Percentiles rank a stretch among this genome's conserved stretches.
phyloP scores from a whole-genome alignment of 2,113 vertebrate species.

The Anoura caudifer region DNA sequence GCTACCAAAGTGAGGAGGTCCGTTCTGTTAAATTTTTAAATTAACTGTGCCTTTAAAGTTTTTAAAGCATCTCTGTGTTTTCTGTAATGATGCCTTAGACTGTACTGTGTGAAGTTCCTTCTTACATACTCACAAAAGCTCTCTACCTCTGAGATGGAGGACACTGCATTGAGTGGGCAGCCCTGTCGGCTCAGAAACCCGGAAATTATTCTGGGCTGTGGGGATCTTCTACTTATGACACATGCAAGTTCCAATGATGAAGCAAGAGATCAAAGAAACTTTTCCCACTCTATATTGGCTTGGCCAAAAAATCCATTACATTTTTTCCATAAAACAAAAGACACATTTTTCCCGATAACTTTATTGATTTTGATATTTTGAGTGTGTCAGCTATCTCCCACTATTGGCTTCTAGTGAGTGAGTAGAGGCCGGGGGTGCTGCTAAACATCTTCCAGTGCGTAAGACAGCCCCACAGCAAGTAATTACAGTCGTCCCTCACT shows the following conservation, averaged over 20 bases:
- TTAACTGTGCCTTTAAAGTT: neutral
- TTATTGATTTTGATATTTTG: no score
- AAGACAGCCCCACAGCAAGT: no score
- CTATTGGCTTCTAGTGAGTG: no score
- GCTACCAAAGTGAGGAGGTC: neutral
- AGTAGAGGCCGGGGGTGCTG: no score
- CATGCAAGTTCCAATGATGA: neutral
- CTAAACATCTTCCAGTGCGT: no score
- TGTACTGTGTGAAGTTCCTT: neutral
- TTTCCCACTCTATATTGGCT: neutral
- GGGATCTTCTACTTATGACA: neutral
- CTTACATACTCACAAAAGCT: neutral
- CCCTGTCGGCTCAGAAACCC: neutral
- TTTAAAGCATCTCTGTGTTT: neutral
- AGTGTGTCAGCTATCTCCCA: no score
- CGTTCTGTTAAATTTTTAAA: neutral
- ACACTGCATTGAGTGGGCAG: neutral
- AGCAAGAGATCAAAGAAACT: neutral
- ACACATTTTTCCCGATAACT: no score
- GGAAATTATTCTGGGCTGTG: neutral
- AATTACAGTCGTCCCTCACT: no score
- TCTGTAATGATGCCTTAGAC: neutral
- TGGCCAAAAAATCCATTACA: no score
- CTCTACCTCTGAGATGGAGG: neutral
- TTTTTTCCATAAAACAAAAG: no score